phyloP scores from a whole-genome alignment of 2,888 invertebrate species.

The Notocelia uddmanniana region DNA sequence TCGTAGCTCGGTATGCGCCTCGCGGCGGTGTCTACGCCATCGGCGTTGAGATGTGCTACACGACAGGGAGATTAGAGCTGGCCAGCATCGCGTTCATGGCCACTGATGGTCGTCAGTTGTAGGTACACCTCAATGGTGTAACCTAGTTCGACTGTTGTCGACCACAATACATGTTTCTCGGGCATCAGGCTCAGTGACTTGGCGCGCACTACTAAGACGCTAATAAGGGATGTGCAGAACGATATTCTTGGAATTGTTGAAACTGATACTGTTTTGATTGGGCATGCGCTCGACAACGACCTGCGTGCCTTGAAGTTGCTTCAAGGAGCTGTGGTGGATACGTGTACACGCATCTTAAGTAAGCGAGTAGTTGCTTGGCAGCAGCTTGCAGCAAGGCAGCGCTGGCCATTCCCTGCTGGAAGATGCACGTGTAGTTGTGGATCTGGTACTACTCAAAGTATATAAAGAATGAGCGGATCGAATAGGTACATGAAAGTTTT shows the following conservation, averaged over 20 bases:
- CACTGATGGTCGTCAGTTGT: slow-evolving; percentile 90
- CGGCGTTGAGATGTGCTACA: too few relatives aligned
- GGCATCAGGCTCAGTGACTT: slow-evolving; percentile 90
- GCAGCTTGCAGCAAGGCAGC: slow-evolving; percentile 91
- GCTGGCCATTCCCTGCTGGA: slow-evolving; percentile 96
- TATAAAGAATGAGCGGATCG: slow-evolving; percentile 68
- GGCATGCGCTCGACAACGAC: slow-evolving; percentile 98
- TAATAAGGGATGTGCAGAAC: slow-evolving; percentile 93
- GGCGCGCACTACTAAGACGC: slow-evolving; percentile 87
- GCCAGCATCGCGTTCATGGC: slow-evolving; percentile 94
- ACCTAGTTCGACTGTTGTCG: slow-evolving; percentile 93
- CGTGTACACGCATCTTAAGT: slow-evolving; percentile 92
- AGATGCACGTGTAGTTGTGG: slow-evolving; percentile 96
- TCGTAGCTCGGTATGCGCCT: too few relatives aligned
- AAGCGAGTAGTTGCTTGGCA: slow-evolving; percentile 89
- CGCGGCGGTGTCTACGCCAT: too few relatives aligned
- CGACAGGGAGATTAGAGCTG: slow-evolving; percentile 94
- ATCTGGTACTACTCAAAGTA: slow-evolving; percentile 93
- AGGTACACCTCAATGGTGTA: slow-evolving; percentile 94
- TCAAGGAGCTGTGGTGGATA: slow-evolving; percentile 96
- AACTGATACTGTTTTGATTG: slow-evolving; percentile 95
- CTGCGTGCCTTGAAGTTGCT: slow-evolving; percentile 93
- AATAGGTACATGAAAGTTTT: too few relatives aligned
- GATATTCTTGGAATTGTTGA: slow-evolving; percentile 93
- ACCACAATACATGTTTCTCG: slow-evolving; percentile 98